phyloP scores from a whole-genome alignment of 2,113 vertebrate genomes.

The Nycticryphes semicollaris region DNA sequence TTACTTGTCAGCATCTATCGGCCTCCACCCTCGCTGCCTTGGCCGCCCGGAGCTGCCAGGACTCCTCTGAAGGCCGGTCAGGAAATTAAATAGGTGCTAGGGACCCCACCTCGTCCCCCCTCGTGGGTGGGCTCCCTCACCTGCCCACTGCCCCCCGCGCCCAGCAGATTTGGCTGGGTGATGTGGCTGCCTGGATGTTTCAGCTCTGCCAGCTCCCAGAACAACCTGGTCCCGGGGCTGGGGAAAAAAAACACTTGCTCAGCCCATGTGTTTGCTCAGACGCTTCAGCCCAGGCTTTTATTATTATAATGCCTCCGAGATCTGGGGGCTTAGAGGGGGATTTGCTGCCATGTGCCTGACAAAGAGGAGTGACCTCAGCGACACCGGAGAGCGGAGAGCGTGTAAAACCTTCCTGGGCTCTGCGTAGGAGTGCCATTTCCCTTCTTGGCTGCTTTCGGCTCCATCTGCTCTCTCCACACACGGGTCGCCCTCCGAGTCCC shows the following conservation, averaged over 20 bases:
- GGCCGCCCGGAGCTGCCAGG: not conserved
- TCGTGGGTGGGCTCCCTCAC: conserved; percentile 5
- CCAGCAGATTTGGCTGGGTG: not conserved
- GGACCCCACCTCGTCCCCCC: not conserved
- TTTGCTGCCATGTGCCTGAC: conserved; percentile 66
- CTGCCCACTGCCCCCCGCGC: not conserved
- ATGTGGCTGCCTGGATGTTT: not conserved
- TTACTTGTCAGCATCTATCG: not conserved
- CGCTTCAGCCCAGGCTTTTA: conserved; percentile 34
- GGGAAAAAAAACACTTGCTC: not conserved
- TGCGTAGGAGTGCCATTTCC: not conserved
- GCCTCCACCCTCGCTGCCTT: not conserved
- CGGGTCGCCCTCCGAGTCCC: not conserved
- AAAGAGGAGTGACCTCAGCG: conserved; percentile 51
- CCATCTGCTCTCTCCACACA: conserved; percentile 15
- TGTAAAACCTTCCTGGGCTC: conserved; percentile 31
- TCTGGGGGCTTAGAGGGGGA: conserved; percentile 36
- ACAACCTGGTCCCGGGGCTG: not conserved
- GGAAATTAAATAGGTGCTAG: conserved; percentile 22
- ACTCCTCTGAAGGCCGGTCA: not conserved
- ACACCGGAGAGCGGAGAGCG: not conserved
- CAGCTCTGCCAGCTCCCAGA: not conserved
- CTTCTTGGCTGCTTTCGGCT: conserved; percentile 6
- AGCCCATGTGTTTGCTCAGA: conserved; percentile 19
- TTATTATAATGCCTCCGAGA: conserved; percentile 35